Base-by-base conservation (phyloP, 1,140 invertebrate genomes). In the Patella vulgata region DNA sequence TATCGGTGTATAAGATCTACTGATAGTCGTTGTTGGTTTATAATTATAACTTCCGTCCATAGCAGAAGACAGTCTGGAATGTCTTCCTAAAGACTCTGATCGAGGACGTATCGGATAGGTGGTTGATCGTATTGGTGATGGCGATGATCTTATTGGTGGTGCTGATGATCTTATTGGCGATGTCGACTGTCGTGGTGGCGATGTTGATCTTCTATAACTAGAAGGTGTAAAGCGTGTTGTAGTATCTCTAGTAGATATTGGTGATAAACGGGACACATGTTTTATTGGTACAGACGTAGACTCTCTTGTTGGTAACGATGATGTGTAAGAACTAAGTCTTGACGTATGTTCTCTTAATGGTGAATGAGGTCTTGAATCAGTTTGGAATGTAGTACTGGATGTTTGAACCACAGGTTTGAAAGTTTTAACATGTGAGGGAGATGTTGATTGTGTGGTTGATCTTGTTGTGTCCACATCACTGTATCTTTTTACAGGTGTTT, bases 401-500 rank as follows among this genome's bases (percentile, higher is more conserved):
- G 25, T 59, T 52, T 28, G 55, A 54, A 23, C 39, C 64, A 42
- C 56, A 50, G 25, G 59, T 53, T 39, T 54, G 53, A 42, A 61
- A 51, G 61, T 66, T 68, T 5, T 59, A 19, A 27, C 33, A 27
- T 36, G 39, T 8, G 25, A 19, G 39, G 57, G 61, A 33, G 11
- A 36, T 40, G 47, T 50, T 61, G 53, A 60, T 42, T 59, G 56
- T 25, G 63, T 43, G 21, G 59, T 42, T 30, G 55, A 51, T 9
- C 56, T 56, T 40, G 59, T 14, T 25, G 59, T 58, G 42, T 67
- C 62, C 50, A 61, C 56, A 19, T 64, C 61, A 23, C 57, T 50
- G 47, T 63, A 57, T 17, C 64, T 61, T 23, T 69, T 68, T 12
- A 68, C n/a, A n/a, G 63, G 63, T 40, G 70, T 68, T 23, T 72